Percentiles rank a stretch among this genome's conserved stretches.
Evolutionary conservation across 2,113 vertebrate species (phyloP).

Genomic region (Myrmecobius fasciatus): DNA sequence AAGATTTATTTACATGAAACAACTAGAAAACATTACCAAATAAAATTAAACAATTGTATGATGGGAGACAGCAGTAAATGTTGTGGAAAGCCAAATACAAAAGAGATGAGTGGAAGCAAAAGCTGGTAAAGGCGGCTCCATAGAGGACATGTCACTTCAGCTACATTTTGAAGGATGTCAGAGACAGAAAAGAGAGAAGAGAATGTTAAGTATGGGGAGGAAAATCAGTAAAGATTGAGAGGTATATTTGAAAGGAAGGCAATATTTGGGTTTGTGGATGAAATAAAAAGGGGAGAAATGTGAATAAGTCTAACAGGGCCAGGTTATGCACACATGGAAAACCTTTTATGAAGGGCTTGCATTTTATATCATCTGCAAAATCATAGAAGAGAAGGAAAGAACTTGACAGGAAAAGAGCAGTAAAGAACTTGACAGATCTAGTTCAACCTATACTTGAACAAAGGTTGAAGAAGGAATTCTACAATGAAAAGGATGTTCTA

Average conservation of each 20-base stretch:
- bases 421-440: too few relatives aligned
- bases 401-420: too few relatives aligned
- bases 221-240: neutral
- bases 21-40: neutral
- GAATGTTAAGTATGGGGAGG: neutral
- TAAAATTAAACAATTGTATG: neutral
- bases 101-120: neutral
- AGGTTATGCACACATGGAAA: too few relatives aligned
- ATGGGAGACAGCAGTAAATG: neutral
- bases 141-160: neutral
- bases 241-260: neutral
- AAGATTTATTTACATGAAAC: conserved; percentile 11
- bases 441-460: too few relatives aligned
- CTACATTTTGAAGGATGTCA: neutral
- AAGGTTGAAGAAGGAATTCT: too few relatives aligned
- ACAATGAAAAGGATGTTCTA: too few relatives aligned
- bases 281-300: too few relatives aligned
- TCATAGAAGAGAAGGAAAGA: too few relatives aligned
- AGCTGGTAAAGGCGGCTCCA: neutral
- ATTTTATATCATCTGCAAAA: too few relatives aligned
- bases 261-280: neutral
- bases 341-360: too few relatives aligned
- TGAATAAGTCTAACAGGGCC: too few relatives aligned
- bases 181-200: neutral
- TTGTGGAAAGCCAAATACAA: neutral